Evolutionary conservation across 2,113 vertebrate genomes (phyloP), one percentile per base, ranked within the genome.

Genomic region (Cheilinus undulatus): DNA sequence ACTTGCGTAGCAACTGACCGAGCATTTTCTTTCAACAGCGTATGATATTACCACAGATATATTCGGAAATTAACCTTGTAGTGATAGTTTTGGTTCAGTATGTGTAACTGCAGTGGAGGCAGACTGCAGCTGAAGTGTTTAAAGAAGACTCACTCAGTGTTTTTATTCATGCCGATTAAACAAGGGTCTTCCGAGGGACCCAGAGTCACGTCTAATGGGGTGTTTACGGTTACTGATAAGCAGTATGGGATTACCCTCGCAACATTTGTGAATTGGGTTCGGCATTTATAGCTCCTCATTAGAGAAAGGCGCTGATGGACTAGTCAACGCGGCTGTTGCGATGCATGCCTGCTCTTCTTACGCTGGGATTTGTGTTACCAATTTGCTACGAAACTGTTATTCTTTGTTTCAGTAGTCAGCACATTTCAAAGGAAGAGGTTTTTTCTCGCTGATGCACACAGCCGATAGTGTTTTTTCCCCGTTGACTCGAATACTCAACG

Each of bases 401-500:
- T 13, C 10, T 51, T 67, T 68, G 49, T 84, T 65, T 46, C 27
- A 3, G 7, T 24, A 45, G 23, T 20, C 52, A 32, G 22, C 9
- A 11, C 46, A 9, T 61, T 36, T 22, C n/a, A 5, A 22, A 57
- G 53, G 22, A 7, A 43, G 4, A 36, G 19, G 14, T 34, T 7
- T 36, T 54, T 64, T 57, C 17, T 64, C 43, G 23, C 19, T 14
- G 12, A 5, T 34, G 3, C 42, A 53, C 14, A 69, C 42, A 53
- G 54, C 49, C 15, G 3, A 23, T 34, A 1, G 14, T 54, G 30
- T 30, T 28, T 38, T 23, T 19, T 22, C 42, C 19, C 8, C n/a
- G 22, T 45, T 60, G 69, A 68, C 28, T 64, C 3, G 45, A 48
- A 73, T 62, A 52, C 68, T 65, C 65, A 59, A 42, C 10, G 52